These are phyloP conservation scores for Pagetopsis macropterus DNA, from an alignment of 2,797 vertebrate species.

Conservation along the genomic window DNA sequence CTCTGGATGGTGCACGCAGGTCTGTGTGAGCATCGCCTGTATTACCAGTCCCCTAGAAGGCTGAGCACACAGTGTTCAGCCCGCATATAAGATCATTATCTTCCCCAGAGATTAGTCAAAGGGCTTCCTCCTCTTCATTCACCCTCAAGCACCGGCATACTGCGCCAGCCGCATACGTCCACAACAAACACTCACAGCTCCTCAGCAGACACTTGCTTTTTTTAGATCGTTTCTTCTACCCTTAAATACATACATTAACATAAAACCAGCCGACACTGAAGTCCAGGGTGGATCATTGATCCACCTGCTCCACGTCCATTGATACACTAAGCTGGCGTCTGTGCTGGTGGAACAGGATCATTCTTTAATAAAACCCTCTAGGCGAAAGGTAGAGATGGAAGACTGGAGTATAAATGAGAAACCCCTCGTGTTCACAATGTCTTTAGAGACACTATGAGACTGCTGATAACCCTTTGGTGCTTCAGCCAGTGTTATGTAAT, in stretches of 20 bases:
- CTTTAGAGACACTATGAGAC: conserved; percentile 35
- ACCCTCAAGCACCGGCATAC: conserved; percentile 62
- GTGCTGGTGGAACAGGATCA: conserved; percentile 15
- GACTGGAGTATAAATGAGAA: not conserved
- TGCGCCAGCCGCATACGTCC: conserved; percentile 54
- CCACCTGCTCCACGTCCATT: conserved; percentile 6
- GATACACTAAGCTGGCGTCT: conserved; percentile 17
- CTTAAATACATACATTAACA: not conserved
- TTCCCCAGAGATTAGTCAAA: conserved; percentile 69
- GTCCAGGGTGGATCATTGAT: conserved; percentile 35
- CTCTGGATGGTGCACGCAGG: conserved; percentile 5
- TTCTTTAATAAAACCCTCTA: conserved; percentile 41
- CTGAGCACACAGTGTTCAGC: conserved; percentile 54
- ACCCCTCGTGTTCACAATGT: conserved; percentile 4
- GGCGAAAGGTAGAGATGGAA: conserved; percentile 9
- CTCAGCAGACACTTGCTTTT: conserved; percentile 9
- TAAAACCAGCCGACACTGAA: conserved; percentile 15
- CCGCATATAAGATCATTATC: conserved; percentile 65
- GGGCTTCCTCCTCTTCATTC: conserved; percentile 71
- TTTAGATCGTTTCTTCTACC: conserved; percentile 3
- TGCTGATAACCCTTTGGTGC: conserved; percentile 42
- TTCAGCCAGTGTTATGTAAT: conserved; percentile 63
- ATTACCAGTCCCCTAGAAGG: conserved; percentile 47
- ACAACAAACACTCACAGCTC: conserved; percentile 42
- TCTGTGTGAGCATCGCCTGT: conserved; percentile 19